Conservation (phyloP, 2,888 invertebrate genomes). For the Biston betularia region DNA sequence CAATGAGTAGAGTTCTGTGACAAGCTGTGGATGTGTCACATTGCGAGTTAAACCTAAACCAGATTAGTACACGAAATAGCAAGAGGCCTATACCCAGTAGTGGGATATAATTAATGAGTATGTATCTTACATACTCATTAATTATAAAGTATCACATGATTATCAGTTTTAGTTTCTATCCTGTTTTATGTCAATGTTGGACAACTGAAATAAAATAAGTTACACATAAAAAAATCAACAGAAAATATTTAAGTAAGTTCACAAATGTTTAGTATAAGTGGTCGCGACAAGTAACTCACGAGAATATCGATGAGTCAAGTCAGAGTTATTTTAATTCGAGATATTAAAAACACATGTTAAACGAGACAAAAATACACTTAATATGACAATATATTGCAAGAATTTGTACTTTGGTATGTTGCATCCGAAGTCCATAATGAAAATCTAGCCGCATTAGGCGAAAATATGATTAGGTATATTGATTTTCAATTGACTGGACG, state of each 20-base stretch:
- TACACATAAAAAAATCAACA: neutral
- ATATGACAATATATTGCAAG: conserved; percentile 2
- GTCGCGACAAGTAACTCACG: conserved; percentile 19
- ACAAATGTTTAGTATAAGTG: conserved; percentile 19
- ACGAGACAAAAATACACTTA: conserved; percentile 9
- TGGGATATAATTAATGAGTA: too few relatives aligned
- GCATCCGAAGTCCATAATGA: neutral
- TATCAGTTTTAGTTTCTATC: neutral
- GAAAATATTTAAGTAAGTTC: neutral
- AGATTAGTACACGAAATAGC: too few relatives aligned
- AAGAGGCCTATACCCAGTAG: too few relatives aligned
- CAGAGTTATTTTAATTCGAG: conserved; percentile 23
- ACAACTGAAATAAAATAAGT: neutral
- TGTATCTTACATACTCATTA: too few relatives aligned
- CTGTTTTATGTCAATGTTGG: neutral
- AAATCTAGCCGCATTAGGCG: neutral
- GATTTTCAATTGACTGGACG: neutral
- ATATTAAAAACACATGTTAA: conserved; percentile 32
- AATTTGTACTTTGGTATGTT: conserved; percentile 3
- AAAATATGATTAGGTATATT: neutral
- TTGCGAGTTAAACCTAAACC: too few relatives aligned
- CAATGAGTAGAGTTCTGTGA: too few relatives aligned
- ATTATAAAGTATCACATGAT: too few relatives aligned
- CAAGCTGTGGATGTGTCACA: too few relatives aligned
- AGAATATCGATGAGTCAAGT: conserved; percentile 35